Percentiles rank a stretch among this genome's conserved stretches.
Conservation (phyloP, 2,888 invertebrate species). For the Stenchaetothrips biformis region DNA sequence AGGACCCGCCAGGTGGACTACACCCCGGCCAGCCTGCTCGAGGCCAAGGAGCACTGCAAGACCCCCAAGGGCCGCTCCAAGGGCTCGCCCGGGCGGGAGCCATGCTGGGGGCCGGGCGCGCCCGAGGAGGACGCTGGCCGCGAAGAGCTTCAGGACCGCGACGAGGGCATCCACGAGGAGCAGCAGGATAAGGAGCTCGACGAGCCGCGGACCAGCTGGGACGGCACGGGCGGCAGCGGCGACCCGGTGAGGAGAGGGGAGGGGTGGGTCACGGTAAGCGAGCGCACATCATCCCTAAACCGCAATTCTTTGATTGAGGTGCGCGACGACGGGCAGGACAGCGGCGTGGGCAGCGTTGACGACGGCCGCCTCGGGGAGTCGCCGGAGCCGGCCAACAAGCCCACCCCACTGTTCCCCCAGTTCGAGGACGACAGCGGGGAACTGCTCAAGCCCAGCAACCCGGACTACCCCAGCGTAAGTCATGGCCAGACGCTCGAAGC, state of each 20-base stretch:
- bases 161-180: constrained; percentile 14
- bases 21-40: no score
- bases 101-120: not conserved
- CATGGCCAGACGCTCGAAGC: not conserved
- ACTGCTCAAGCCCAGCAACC: constrained; percentile 9
- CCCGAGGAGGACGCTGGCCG: not conserved
- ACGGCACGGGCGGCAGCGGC: not conserved
- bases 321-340: constrained; percentile 10
- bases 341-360: constrained; percentile 15
- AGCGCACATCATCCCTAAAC: no score
- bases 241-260: not conserved
- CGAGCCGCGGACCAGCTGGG: not conserved
- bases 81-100: not conserved
- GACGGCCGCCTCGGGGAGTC: not conserved
- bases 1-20: no score
- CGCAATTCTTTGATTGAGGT: not conserved
- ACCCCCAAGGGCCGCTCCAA: not conserved
- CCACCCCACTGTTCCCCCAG: not conserved
- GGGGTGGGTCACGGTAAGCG: not conserved
- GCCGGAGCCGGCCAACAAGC: not conserved
- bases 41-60: not conserved
- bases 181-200: not conserved
- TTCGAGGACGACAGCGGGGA: constrained; percentile 19
- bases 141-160: not conserved
- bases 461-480: not conserved